Conservation (phyloP, 37 sponge, comb jelly and placozoan species). For the Eunapius fragilis region DNA sequence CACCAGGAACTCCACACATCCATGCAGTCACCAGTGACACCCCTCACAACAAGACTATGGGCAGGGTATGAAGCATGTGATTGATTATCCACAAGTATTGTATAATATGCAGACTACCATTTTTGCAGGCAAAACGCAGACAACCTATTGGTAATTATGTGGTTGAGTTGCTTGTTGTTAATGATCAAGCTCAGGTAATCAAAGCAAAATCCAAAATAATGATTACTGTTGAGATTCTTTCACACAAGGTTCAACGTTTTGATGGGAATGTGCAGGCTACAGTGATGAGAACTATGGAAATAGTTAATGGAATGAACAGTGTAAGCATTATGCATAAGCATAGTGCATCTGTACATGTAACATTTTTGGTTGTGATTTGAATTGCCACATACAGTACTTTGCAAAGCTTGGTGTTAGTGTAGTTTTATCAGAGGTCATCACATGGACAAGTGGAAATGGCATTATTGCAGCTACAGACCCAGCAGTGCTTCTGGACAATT, state of each 20-base stretch:
- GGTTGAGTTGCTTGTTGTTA: not conserved
- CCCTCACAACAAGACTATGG: not conserved
- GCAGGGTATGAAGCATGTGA: not conserved
- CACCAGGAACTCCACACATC: not conserved
- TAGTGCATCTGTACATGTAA: not conserved
- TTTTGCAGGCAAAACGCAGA: not conserved
- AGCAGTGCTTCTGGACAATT: conserved; percentile 19
- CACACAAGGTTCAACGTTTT: not conserved
- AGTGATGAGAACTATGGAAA: conserved; percentile 23
- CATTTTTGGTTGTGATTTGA: not conserved
- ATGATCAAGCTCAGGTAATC: not conserved
- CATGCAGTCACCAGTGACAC: not conserved
- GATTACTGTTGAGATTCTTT: not conserved
- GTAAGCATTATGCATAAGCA: conserved; percentile 31
- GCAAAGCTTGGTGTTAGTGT: conserved; percentile 26
- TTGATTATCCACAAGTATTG: not conserved
- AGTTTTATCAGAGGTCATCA: conserved; percentile 33
- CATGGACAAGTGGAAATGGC: conserved; percentile 25
- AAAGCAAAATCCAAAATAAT: not conserved
- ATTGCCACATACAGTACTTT: conserved; percentile 4
- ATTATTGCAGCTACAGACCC: conserved; percentile 16
- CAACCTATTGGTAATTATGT: not conserved
- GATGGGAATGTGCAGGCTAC: not conserved
- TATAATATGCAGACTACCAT: not conserved
- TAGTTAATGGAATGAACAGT: conserved; percentile 35